These are phyloP conservation scores for Melanotaenia boesemani DNA, from an alignment of 2,797 vertebrate species.

Conservation along the genomic window DNA sequence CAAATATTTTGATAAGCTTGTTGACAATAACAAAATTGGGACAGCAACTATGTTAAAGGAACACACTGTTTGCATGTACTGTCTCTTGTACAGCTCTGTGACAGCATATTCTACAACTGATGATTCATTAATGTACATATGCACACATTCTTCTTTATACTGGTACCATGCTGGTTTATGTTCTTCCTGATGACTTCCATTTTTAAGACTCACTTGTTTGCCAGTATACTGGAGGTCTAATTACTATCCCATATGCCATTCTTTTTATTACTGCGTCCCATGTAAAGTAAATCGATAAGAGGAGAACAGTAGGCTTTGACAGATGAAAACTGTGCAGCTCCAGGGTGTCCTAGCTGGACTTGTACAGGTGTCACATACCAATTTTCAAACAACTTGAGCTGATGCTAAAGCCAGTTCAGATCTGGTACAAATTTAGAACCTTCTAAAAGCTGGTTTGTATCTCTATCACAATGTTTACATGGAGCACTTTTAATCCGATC, in stretches of 20 bases:
- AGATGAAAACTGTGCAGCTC: conserved; percentile 50
- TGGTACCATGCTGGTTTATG: conserved; percentile 26
- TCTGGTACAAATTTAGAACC: background rate
- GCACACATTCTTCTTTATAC: conserved; percentile 64
- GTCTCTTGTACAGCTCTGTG: conserved; percentile 59
- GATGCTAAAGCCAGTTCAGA: background rate
- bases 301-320: conserved; percentile 51
- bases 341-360: conserved; percentile 32
- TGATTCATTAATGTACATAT: conserved; percentile 63
- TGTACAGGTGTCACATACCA: conserved; percentile 16
- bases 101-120: conserved; percentile 54
- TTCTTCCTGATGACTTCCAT: conserved; percentile 59
- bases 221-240: conserved; percentile 52
- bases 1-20: conserved; percentile 25
- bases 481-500: no score
- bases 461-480: background rate
- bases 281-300: conserved; percentile 67
- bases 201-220: conserved; percentile 62
- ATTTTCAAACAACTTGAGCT: background rate
- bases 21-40: conserved; percentile 24
- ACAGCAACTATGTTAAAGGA: conserved; percentile 32
- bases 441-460: background rate
- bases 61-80: conserved; percentile 65
- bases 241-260: conserved; percentile 40
- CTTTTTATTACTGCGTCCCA: conserved; percentile 37